Percentiles rank a stretch among this genome's conserved stretches.
phyloP scores from a whole-genome alignment of 2,797 vertebrate genomes.

The Enteromius anoplus region DNA sequence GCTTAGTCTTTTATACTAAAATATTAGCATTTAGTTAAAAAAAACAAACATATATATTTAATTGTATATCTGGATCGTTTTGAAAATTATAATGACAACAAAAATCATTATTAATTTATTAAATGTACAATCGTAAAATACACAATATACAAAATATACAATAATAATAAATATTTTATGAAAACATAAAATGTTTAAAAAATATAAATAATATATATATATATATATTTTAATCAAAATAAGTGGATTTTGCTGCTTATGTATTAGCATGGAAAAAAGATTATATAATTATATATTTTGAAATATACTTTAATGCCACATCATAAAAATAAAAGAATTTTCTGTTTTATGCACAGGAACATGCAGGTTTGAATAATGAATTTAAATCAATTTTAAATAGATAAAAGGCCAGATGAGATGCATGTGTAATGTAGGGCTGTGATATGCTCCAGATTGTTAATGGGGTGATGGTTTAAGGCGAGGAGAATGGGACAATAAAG shows the following conservation, averaged over 20 bases:
- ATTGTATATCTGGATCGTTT: neutral
- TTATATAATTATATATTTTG: neutral
- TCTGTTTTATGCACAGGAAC: neutral
- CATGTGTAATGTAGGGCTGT: constrained; percentile 41
- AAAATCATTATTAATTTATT: neutral
- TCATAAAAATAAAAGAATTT: neutral
- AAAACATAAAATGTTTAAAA: neutral
- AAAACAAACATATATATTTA: neutral
- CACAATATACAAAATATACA: neutral
- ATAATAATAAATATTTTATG: neutral
- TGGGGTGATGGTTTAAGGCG: constrained; percentile 58
- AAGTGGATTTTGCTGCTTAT: neutral
- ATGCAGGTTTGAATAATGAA: neutral
- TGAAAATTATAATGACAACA: neutral
- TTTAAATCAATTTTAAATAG: neutral
- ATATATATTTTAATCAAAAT: neutral
- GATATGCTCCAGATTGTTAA: constrained; percentile 67
- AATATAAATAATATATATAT: neutral
- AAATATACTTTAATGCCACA: neutral
- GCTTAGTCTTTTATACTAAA: neutral
- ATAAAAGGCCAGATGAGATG: neutral
- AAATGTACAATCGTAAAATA: neutral
- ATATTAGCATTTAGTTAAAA: neutral
- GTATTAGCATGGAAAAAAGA: neutral
- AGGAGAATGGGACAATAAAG: constrained; percentile 64